These are phyloP conservation scores for Anarhynchus alexandrinus DNA, from an alignment of 2,113 vertebrate species.

Conservation along the genomic window DNA sequence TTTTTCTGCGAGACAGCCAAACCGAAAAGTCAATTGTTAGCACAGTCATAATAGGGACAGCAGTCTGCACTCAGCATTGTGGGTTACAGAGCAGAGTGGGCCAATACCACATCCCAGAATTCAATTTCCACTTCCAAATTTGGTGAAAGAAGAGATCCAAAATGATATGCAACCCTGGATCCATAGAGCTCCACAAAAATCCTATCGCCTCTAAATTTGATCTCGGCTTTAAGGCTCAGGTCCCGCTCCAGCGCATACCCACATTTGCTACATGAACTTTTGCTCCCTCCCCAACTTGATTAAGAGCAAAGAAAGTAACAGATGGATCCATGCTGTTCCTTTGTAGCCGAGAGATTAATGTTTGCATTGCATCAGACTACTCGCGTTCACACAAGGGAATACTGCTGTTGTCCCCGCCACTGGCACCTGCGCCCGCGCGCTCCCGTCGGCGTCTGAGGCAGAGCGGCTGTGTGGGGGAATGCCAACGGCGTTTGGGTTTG, in stretches of 20 bases:
- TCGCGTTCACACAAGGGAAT: neutral
- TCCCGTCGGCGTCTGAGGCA: neutral
- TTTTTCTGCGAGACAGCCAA: conserved; percentile 9
- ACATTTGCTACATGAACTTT: conserved; percentile 66
- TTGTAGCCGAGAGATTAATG: conserved; percentile 53
- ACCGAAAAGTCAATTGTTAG: conserved; percentile 64
- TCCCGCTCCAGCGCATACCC: neutral
- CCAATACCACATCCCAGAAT: conserved; percentile 44
- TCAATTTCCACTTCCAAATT: conserved; percentile 23
- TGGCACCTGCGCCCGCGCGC: neutral
- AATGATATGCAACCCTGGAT: neutral
- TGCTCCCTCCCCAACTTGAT: conserved; percentile 27
- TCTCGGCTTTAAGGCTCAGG: neutral
- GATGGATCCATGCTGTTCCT: conserved; percentile 60
- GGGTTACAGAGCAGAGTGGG: neutral
- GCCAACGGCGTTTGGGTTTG: neutral
- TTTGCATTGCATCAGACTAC: conserved; percentile 7
- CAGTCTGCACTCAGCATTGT: conserved; percentile 33
- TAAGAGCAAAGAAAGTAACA: conserved; percentile 28
- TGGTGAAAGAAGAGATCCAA: neutral
- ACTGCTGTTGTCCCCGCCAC: neutral
- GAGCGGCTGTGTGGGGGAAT: neutral
- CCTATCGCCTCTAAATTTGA: neutral
- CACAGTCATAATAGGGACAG: conserved; percentile 25
- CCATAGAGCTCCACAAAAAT: neutral